These are phyloP conservation scores for Siniperca scherzeri DNA, from an alignment of 2,797 vertebrate genomes.

Conservation along the genomic window DNA sequence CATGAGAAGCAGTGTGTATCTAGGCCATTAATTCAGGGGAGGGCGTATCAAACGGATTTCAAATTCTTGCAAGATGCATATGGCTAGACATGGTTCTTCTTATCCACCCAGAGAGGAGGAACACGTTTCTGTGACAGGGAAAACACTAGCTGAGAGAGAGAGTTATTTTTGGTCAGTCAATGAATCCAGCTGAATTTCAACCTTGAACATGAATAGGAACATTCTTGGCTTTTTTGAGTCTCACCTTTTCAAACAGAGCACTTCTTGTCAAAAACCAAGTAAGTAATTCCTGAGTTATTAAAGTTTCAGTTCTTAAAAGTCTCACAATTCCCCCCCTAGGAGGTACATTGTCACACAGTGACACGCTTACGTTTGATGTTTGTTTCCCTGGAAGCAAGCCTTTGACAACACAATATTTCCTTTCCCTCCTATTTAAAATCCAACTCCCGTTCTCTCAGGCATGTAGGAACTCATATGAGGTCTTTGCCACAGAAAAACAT, in stretches of 20 bases:
- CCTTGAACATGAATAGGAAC: constrained; percentile 50
- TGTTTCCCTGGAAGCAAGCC: constrained; percentile 69
- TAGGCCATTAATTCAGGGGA: constrained; percentile 76
- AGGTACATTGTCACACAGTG: constrained; percentile 56
- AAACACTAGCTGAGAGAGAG: constrained; percentile 38
- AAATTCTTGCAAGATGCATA: constrained; percentile 59
- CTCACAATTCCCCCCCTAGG: constrained; percentile 47
- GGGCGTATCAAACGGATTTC: constrained; percentile 69
- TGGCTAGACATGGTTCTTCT: constrained; percentile 56
- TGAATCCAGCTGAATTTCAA: constrained; percentile 60
- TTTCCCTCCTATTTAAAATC: constrained; percentile 54
- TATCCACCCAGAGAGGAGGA: constrained; percentile 60
- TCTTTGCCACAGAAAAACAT: constrained; percentile 38
- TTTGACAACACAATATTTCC: constrained; percentile 60
- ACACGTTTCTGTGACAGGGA: constrained; percentile 59
- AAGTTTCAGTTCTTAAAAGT: constrained; percentile 67
- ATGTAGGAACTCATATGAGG: constrained; percentile 34
- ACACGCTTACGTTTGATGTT: constrained; percentile 58
- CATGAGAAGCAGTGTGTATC: constrained; percentile 58
- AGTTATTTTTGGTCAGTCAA: constrained; percentile 69
- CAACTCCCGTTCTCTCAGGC: constrained; percentile 38
- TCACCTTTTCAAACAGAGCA: constrained; percentile 44
- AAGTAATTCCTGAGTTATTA: constrained; percentile 54
- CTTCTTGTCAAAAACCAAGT: constrained; percentile 50
- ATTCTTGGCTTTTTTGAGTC: constrained; percentile 48